These are phyloP conservation scores for Poecilobothrus nobilitatus DNA, from an alignment of 2,888 invertebrate genomes.

Conservation along the genomic window DNA sequence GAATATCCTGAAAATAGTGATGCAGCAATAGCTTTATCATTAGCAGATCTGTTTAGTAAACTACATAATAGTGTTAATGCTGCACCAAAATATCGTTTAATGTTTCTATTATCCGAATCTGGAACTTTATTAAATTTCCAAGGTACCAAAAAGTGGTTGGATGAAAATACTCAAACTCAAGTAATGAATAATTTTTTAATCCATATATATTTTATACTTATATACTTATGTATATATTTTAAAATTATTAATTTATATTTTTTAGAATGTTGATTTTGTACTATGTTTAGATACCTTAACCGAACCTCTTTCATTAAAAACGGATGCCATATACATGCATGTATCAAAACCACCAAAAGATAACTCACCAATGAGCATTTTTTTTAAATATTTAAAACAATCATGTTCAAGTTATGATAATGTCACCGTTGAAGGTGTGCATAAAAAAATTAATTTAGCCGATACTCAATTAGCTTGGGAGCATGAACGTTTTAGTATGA, in stretches of 20 bases:
- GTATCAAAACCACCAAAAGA: constrained; percentile 93
- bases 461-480: constrained; percentile 92
- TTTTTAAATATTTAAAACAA: constrained; percentile 56
- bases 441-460: constrained; percentile 95
- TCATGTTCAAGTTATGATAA: constrained; percentile 47
- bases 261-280: constrained; percentile 78
- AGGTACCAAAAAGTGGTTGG: constrained; percentile 92
- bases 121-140: constrained; percentile 88
- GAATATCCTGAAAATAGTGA: constrained; percentile 83
- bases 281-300: constrained; percentile 81
- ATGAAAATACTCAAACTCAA: constrained; percentile 55
- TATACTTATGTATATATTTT: neutral
- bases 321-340: constrained; percentile 59
- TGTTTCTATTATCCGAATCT: constrained; percentile 83
- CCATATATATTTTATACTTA: neutral
- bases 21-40: constrained; percentile 74
- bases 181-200: constrained; percentile 47
- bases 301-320: constrained; percentile 51
- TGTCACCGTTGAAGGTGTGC: constrained; percentile 58
- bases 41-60: constrained; percentile 79
- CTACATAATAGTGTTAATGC: constrained; percentile 68
- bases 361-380: constrained; percentile 62
- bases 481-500: constrained; percentile 91
- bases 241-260: constrained; percentile 26
- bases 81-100: constrained; percentile 64